Evolutionary conservation across 2,113 vertebrate genomes (phyloP).

Genomic region (Macrotis lagotis): DNA sequence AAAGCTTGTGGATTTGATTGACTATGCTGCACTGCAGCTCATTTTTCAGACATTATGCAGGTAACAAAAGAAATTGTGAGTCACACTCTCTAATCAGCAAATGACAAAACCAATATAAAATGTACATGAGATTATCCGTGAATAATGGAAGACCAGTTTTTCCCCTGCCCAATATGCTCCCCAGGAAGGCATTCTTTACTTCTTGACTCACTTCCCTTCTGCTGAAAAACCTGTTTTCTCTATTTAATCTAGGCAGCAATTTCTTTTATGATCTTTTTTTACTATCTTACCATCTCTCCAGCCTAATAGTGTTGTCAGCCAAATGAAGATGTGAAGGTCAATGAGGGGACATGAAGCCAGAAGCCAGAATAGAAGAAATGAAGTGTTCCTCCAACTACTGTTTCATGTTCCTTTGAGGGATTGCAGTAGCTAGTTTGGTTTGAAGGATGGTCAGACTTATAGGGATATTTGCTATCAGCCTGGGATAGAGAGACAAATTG

Average conservation of each 20-base stretch:
- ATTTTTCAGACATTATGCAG: not conserved
- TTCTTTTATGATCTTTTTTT: not conserved
- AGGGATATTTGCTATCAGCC: conserved; percentile 10
- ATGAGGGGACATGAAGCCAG: not conserved
- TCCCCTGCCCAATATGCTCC: not conserved
- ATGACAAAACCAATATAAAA: not conserved
- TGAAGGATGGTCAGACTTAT: not conserved
- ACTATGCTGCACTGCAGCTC: not conserved
- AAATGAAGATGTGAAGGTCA: not conserved
- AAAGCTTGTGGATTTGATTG: not conserved
- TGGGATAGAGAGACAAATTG: conserved; percentile 5
- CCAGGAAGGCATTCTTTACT: not conserved
- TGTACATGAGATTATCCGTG: not conserved
- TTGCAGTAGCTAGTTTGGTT: not conserved
- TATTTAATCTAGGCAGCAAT: not conserved
- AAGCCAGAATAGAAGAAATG: not conserved
- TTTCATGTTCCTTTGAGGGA: not conserved
- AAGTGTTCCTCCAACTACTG: not conserved
- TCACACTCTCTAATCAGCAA: not conserved
- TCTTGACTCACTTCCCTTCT: not conserved
- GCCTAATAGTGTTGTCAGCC: not conserved
- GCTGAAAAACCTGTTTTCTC: not conserved
- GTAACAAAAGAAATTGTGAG: not conserved
- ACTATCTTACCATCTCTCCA: not conserved
- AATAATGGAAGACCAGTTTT: not conserved